Evolutionary conservation across 1,140 invertebrate species (phyloP), one percentile per base, ranked within the genome.

Genomic region (Gonatopus flavifemur): DNA sequence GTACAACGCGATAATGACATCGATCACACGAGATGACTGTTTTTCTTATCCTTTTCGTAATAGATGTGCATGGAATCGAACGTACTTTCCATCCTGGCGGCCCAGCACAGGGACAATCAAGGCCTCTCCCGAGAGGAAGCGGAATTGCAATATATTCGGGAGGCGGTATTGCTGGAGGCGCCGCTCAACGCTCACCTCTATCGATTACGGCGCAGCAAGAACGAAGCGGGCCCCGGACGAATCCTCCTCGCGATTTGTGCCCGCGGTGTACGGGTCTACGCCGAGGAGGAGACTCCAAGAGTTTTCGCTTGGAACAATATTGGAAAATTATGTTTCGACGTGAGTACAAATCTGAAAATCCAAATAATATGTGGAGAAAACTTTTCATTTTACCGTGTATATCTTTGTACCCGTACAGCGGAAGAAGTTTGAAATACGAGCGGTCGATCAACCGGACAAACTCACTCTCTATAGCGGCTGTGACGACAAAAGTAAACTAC

Each of bases 391-490:
- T 30, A 8, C n/a, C n/a, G 9, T 35, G 12, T 9, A 21, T 6
- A 0, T 13, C 22, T 22, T 12, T 20, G 38, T 15, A 15, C 5
- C 28, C 7, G 30, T 40, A 9, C 73, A 88, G 86, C 87, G 93
- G 67, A 96, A 96, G 77, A 97, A 96, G 74, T 97, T 97, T 79
- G 93, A 97, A 80, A 94, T 98, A 57, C 84, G 91, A 35, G 91
- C 90, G 3, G 86, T 88, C 21, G 91, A 91, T 62, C 80, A 79
- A 56, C 80, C 83, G 41, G 87, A 88, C 55, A 93, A 94, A 69
- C 86, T 95, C 52, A 90, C 91, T 1, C 85, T 96, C 44, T 96
- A 93, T 72, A 91, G 93, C 12, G 87, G 86, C 15, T 91, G 87
- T 66, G 94, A 97, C 76, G 91, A 93, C 62, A 94, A 95, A 71